Evolutionary conservation across 2,797 vertebrate genomes (phyloP).

Genomic region (Chloroceryle amazona): DNA sequence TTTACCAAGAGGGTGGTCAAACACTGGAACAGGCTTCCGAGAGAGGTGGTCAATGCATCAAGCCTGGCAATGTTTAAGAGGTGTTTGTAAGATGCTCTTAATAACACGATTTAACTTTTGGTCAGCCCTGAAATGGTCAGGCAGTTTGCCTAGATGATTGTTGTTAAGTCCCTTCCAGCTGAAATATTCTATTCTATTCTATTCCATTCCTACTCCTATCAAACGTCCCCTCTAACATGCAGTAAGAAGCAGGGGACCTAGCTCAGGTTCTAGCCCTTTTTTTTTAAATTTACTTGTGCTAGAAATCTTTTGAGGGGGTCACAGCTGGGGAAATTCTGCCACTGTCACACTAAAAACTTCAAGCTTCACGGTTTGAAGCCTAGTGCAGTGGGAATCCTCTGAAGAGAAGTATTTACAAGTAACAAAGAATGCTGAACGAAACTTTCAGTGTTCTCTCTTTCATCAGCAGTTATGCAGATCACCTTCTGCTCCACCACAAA

Average conservation of each 20-base stretch:
- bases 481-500: conserved; percentile 9
- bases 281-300: not conserved
- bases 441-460: conserved; percentile 1
- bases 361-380: not conserved
- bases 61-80: not conserved
- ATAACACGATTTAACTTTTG: not conserved
- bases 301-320: not conserved
- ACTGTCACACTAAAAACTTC: not conserved
- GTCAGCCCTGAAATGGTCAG: not conserved
- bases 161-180: not conserved
- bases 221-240: not conserved
- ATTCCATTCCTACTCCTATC: not conserved
- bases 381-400: not conserved
- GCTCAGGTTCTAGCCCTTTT: not conserved
- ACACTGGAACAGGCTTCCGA: not conserved
- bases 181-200: not conserved
- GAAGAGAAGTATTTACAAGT: not conserved
- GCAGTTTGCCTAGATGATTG: not conserved
- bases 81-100: not conserved
- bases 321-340: not conserved
- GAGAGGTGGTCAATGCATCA: not conserved
- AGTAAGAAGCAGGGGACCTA: not conserved
- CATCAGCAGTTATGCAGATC: conserved; percentile 64
- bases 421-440: not conserved
- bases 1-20: not conserved